Percentiles rank a stretch among this genome's conserved stretches.
Evolutionary conservation across 2,113 vertebrate species (phyloP).

Genomic region (Meles meles): DNA sequence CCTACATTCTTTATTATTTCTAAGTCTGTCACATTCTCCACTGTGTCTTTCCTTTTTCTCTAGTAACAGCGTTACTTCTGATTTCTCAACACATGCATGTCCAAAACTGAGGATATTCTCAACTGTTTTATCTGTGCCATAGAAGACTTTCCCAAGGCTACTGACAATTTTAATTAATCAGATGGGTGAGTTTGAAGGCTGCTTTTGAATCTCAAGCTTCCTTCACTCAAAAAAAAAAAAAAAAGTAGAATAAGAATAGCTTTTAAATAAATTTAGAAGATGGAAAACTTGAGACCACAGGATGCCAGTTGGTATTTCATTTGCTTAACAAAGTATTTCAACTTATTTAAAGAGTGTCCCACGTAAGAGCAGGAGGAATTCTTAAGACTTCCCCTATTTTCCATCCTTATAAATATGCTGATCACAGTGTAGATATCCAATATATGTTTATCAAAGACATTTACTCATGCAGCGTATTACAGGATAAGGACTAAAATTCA

Average conservation of each 20-base stretch:
- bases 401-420: background rate
- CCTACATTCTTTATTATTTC: background rate
- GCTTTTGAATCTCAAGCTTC: background rate
- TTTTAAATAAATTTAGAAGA: background rate
- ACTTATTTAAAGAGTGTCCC: background rate
- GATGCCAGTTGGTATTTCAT: background rate
- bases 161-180: background rate
- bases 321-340: background rate
- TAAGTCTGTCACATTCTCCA: background rate
- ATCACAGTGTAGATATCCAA: background rate
- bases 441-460: background rate
- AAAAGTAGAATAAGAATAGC: background rate
- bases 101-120: background rate
- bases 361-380: background rate
- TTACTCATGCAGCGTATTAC: background rate
- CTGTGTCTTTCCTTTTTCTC: background rate
- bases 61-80: background rate
- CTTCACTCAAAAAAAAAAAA: background rate
- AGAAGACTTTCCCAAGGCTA: background rate
- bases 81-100: background rate
- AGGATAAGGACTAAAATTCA: background rate
- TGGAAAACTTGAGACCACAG: background rate
- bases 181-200: background rate
- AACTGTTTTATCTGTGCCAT: background rate
- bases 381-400: background rate